phyloP scores from a whole-genome alignment of 1,140 invertebrate genomes.

The Bombus affinis region DNA sequence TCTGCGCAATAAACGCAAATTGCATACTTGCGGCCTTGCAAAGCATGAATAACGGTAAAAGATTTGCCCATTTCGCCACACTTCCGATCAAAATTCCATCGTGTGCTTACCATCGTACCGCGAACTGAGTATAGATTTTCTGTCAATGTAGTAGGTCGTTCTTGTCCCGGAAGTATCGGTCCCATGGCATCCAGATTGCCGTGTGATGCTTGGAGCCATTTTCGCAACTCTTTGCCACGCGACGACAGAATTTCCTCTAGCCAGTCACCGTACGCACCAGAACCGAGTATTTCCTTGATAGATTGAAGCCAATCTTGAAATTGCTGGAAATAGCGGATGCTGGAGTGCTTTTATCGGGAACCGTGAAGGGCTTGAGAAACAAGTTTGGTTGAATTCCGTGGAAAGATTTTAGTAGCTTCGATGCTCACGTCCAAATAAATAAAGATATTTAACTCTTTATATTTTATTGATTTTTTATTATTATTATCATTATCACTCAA shows the following conservation, averaged over 20 bases:
- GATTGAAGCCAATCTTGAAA: conserved; percentile 70
- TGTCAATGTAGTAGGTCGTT: neutral
- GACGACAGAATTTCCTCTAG: conserved; percentile 58
- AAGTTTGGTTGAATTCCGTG: neutral
- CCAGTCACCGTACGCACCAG: conserved; percentile 60
- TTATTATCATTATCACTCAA: too few species aligned
- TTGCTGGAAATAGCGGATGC: conserved; percentile 54
- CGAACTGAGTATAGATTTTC: conserved; percentile 21
- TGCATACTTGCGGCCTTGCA: neutral
- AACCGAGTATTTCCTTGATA: conserved; percentile 54
- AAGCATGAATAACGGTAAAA: neutral
- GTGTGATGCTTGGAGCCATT: conserved; percentile 60
- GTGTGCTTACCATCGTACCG: conserved; percentile 2
- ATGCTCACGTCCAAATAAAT: neutral
- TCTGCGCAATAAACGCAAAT: neutral
- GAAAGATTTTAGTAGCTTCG: neutral
- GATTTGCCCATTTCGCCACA: neutral
- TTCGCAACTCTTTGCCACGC: conserved; percentile 61
- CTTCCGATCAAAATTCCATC: neutral
- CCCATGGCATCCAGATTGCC: neutral
- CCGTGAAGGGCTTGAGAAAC: neutral
- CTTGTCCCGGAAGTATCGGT: conserved; percentile 7
- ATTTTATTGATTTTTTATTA: too few species aligned
- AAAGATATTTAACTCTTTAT: too few species aligned
- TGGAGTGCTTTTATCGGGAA: neutral